Evolutionary conservation across 2,113 vertebrate species (phyloP).

Genomic region (Hippocampus mohnikei): DNA sequence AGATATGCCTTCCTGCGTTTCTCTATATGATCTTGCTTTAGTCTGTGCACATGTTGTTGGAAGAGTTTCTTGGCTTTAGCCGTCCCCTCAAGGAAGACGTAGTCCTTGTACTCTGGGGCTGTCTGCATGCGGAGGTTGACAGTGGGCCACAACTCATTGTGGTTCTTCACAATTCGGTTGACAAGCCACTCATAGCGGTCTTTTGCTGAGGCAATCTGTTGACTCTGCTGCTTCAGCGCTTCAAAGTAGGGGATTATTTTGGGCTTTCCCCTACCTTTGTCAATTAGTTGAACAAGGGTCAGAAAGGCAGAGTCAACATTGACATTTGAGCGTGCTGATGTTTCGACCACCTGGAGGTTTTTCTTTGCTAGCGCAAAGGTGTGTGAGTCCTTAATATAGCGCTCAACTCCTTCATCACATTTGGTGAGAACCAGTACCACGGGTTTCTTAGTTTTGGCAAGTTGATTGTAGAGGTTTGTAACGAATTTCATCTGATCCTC

Average conservation of each 20-base stretch:
- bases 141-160: constrained; percentile 84
- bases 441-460: constrained; percentile 94
- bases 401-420: constrained; percentile 96
- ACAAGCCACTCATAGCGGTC: constrained; percentile 95
- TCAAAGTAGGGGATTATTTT: constrained; percentile 97
- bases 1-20: constrained; percentile 82
- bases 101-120: constrained; percentile 85
- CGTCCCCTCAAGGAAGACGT: constrained; percentile 91
- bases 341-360: constrained; percentile 96
- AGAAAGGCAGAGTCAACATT: constrained; percentile 93
- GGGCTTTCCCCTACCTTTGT: constrained; percentile 86
- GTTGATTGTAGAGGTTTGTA: constrained; percentile 90
- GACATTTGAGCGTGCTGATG: constrained; percentile 92
- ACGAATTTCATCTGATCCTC: constrained; percentile 97
- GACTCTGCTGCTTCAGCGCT: constrained; percentile 94
- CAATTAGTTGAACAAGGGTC: constrained; percentile 90
- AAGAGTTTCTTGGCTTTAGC: constrained; percentile 94
- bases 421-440: constrained; percentile 90
- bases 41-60: constrained; percentile 86
- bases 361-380: constrained; percentile 92
- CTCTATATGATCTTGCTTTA: constrained; percentile 93
- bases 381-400: constrained; percentile 94
- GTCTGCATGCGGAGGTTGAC: constrained; percentile 82
- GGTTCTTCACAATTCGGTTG: constrained; percentile 82
- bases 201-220: constrained; percentile 92